Evolutionary conservation across 2,888 invertebrate species (phyloP).

Genomic region (Eupithecia pulchellata): DNA sequence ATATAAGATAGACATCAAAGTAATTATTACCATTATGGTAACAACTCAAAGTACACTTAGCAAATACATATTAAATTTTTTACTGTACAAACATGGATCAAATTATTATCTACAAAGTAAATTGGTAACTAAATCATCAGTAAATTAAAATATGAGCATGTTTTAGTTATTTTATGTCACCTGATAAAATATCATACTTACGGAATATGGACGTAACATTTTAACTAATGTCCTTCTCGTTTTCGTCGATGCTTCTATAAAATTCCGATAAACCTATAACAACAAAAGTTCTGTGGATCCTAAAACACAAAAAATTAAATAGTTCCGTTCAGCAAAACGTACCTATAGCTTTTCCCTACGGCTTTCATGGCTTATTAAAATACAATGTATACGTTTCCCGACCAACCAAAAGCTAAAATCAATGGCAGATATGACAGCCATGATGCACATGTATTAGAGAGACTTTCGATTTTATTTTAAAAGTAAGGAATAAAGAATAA

Average conservation of each 20-base stretch:
- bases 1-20: not conserved
- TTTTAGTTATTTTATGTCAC: not conserved
- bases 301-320: slow-evolving; percentile 8
- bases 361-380: not conserved
- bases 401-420: not conserved
- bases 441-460: not conserved
- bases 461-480: not conserved
- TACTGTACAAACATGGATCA: not conserved
- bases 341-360: not conserved
- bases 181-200: not conserved
- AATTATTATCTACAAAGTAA: slow-evolving; percentile 3
- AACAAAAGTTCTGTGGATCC: slow-evolving; percentile 4
- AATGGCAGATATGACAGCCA: not conserved
- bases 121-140: not conserved
- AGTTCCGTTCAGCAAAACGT: not conserved
- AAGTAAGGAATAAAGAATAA: not conserved
- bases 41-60: not conserved
- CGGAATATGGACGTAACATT: not conserved
- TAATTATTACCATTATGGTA: not conserved
- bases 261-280: slow-evolving; percentile 5
- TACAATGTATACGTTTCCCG: too few relatives aligned
- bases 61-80: not conserved
- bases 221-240: not conserved
- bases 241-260: slow-evolving; percentile 9
- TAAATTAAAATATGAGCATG: not conserved